These are phyloP conservation scores for Ethmia dodecea DNA, from an alignment of 2,888 invertebrate species.

Conservation along the genomic window DNA sequence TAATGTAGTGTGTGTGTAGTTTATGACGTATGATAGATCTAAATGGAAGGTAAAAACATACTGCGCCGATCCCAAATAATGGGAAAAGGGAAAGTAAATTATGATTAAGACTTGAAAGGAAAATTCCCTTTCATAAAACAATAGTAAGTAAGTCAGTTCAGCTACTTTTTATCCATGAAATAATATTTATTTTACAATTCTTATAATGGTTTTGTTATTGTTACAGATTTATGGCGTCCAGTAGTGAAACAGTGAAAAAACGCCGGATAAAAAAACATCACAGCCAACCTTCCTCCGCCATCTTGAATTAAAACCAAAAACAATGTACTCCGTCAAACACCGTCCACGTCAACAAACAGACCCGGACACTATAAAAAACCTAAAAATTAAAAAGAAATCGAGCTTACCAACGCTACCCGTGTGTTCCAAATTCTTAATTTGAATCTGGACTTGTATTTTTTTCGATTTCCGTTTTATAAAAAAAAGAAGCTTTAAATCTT, in stretches of 20 bases:
- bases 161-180: not conserved
- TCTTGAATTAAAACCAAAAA: constrained; percentile 29
- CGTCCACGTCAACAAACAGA: constrained; percentile 43
- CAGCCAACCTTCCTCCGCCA: constrained; percentile 23
- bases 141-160: not conserved
- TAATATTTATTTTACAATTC: not conserved
- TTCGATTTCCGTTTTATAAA: constrained; percentile 18
- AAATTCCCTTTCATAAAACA: not conserved
- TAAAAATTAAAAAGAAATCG: constrained; percentile 58
- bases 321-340: constrained; percentile 53
- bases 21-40: too few relatives aligned
- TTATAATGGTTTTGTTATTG: constrained; percentile 23
- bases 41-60: too few relatives aligned
- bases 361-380: constrained; percentile 37
- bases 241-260: constrained; percentile 30
- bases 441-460: constrained; percentile 14
- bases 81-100: too few relatives aligned
- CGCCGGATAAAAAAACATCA: constrained; percentile 22
- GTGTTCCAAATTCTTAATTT: constrained; percentile 38
- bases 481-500: constrained; percentile 35
- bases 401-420: constrained; percentile 42
- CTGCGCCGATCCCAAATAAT: too few relatives aligned
- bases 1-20: too few relatives aligned
- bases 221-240: constrained; percentile 54
- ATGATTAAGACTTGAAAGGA: too few relatives aligned